Evolutionary conservation across 2,888 invertebrate genomes (phyloP), one percentile per base, ranked within the genome.

Genomic region (Apodemia zela): DNA sequence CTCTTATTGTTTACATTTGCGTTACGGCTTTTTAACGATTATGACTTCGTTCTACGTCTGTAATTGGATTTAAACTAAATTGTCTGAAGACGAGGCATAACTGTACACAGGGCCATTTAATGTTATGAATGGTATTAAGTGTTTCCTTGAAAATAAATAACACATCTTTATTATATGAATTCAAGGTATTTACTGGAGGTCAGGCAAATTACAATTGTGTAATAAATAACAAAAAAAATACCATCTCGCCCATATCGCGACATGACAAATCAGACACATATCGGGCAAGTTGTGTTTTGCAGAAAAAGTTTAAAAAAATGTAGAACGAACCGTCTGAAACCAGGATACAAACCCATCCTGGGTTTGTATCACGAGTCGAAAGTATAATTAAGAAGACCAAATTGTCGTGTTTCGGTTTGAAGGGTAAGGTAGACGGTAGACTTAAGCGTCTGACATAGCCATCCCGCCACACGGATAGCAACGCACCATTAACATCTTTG

Each of bases 21-120:
- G 57, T 57, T n/a, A 57, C 57, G 25, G 15, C 57, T n/a, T 57
- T 57, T 57, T 25, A 57, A 57, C 57, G 57, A n/a, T 57, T 29
- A 57, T 57, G 25, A 57, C 57, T 15, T 25, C 5, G 57, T 25
- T 47, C 47, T 57, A 54, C 54, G 25, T 29, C 25, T 57, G 57
- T 57, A 29, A 57, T 57, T 57, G 25, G 57, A 57, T 57, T 57
- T 57, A 29, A 7, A 47, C 47, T 47, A 13, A 25, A 57, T 57
- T 25, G 57, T 57, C 13, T 29, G 15, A 54, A 51, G 15, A 57
- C 15, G 29, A 29, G 57, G 15, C 57, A 21, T 18, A 51, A 15
- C 25, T 25, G 54, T 25, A 4, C 15, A 57, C 57, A 57, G 15
- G 57, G 57, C 7, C 25, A 29, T 25, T 47, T 47, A n/a, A 17